phyloP scores from a whole-genome alignment of 2,113 vertebrate species.

The Bolborhynchus lineola region DNA sequence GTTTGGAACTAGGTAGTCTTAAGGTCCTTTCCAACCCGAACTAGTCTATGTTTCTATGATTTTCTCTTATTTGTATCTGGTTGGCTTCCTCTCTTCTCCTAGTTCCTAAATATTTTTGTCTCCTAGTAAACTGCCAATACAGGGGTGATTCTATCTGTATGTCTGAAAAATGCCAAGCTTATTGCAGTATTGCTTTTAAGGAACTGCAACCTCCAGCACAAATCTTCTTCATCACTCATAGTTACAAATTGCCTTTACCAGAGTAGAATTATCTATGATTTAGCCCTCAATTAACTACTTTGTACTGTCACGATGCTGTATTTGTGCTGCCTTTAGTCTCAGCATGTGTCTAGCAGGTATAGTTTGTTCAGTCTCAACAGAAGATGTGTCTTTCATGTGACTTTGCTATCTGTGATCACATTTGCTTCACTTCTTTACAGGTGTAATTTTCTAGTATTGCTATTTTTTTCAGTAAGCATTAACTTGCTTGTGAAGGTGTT shows the following conservation, averaged over 20 bases:
- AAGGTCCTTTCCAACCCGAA: no score
- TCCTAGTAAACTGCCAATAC: not conserved
- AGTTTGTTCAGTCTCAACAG: not conserved
- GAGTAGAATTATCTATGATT: not conserved
- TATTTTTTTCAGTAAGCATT: not conserved
- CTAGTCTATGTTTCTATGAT: no score
- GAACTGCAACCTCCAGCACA: fast-evolving
- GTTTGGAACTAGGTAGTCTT: no score
- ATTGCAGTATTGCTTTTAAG: not conserved
- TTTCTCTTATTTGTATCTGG: not conserved
- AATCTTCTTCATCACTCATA: not conserved
- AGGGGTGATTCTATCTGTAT: not conserved
- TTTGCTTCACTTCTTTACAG: not conserved
- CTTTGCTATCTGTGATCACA: not conserved
- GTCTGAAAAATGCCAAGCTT: not conserved
- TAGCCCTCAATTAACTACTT: not conserved
- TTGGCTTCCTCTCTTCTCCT: not conserved
- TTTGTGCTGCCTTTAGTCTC: not conserved
- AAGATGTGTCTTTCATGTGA: not conserved
- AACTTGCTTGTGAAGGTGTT: not conserved
- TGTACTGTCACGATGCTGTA: not conserved
- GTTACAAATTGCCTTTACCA: not conserved
- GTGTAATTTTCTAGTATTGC: not conserved
- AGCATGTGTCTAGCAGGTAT: not conserved
- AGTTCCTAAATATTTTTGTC: not conserved